phyloP scores from a whole-genome alignment of 2,888 invertebrate species.

The Schizotus pectinicornis region DNA sequence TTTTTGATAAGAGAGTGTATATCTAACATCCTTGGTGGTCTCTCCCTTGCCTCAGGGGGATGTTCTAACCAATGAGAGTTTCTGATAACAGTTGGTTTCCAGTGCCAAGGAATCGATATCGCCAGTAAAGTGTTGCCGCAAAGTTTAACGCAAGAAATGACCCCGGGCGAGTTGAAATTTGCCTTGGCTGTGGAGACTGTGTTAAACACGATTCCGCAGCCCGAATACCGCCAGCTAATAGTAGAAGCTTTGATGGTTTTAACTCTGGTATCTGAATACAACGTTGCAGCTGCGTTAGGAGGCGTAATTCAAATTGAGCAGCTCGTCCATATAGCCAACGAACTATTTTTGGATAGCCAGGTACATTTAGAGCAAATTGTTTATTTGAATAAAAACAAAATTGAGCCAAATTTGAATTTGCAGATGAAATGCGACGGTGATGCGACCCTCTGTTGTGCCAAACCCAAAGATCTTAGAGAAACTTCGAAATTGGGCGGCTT shows the following conservation, averaged over 20 bases:
- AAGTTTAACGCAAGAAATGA: conserved; percentile 98
- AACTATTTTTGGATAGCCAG: conserved; percentile 95
- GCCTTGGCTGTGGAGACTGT: conserved; percentile 97
- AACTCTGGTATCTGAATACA: conserved; percentile 87
- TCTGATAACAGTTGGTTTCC: conserved; percentile 16
- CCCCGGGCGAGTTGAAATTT: conserved; percentile 96
- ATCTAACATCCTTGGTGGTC: too few species aligned
- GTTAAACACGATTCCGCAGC: conserved; percentile 95
- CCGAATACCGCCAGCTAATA: conserved; percentile 95
- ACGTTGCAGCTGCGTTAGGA: conserved; percentile 77
- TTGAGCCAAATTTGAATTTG: conserved; percentile 30
- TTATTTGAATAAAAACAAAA: neutral
- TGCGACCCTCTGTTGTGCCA: conserved; percentile 92
- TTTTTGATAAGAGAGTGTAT: too few species aligned
- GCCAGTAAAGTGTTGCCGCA: conserved; percentile 90
- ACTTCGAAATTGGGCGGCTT: conserved; percentile 68
- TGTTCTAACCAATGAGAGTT: too few species aligned
- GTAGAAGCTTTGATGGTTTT: conserved; percentile 98
- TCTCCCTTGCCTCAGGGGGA: too few species aligned
- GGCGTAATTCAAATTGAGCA: conserved; percentile 87
- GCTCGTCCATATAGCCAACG: conserved; percentile 92
- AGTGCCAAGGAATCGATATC: conserved; percentile 93
- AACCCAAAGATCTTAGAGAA: conserved; percentile 69
- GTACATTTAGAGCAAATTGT: conserved; percentile 64
- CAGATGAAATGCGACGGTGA: conserved; percentile 88